Percentiles rank a stretch among this genome's conserved stretches.
Evolutionary conservation across 2,113 vertebrate genomes (phyloP).

Genomic region (Indicator indicator): DNA sequence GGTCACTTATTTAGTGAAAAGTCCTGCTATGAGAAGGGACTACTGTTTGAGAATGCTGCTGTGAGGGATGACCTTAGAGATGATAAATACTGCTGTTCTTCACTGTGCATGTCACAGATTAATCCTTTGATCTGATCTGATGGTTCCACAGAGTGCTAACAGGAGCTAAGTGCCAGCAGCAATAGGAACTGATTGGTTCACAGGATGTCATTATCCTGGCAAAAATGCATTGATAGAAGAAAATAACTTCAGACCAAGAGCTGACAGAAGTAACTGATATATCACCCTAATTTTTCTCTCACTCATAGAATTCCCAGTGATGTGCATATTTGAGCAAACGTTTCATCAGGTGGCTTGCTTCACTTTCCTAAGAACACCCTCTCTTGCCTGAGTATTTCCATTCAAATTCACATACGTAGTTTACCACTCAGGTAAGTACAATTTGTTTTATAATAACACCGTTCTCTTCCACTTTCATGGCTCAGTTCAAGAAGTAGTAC

Average conservation of each 20-base stretch:
- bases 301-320: not conserved
- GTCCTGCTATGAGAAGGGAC: not conserved
- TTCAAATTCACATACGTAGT: not conserved
- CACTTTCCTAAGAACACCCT: not conserved
- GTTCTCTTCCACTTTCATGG: not conserved
- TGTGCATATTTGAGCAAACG: not conserved
- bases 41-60: not conserved
- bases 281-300: not conserved
- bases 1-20: not conserved
- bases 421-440: not conserved
- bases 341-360: not conserved
- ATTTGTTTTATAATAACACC: not conserved
- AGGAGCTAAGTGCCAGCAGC: conserved; percentile 43
- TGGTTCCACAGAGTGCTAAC: conserved; percentile 37
- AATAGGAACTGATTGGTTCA: conserved; percentile 39
- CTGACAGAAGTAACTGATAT: not conserved
- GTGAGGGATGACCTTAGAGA: not conserved
- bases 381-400: not conserved
- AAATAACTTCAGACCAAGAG: conserved; percentile 22
- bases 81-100: conserved; percentile 41
- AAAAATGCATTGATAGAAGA: conserved; percentile 34
- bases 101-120: conserved; percentile 2
- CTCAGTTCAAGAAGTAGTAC: not conserved
- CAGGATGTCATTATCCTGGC: conserved; percentile 43
- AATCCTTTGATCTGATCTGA: conserved; percentile 39